Percentiles rank a stretch among this genome's conserved stretches.
phyloP scores from a whole-genome alignment of 2,888 invertebrate species.

The Agonopterix heracliana region DNA sequence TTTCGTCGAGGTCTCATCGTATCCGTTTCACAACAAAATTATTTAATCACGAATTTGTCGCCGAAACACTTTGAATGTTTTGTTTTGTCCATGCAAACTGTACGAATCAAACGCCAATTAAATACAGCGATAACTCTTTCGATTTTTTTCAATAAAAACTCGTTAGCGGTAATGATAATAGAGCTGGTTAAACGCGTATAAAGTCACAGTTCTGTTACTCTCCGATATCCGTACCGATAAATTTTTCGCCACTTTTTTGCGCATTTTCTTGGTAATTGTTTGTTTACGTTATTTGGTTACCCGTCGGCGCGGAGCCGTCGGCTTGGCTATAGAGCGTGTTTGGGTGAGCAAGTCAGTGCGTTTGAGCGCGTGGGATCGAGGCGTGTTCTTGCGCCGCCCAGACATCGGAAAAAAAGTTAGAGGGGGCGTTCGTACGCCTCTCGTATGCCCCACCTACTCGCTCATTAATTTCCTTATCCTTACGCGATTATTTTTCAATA shows the following conservation, averaged over 20 bases:
- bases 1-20: constrained; percentile 57
- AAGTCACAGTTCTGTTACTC: constrained; percentile 19
- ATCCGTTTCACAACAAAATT: constrained; percentile 40
- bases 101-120: constrained; percentile 18
- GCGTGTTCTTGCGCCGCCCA: constrained; percentile 69
- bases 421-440: constrained; percentile 57
- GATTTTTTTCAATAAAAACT: background rate
- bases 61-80: no score
- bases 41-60: constrained; percentile 3
- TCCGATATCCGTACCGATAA: constrained; percentile 24
- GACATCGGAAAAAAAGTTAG: constrained; percentile 63
- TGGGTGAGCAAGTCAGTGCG: constrained; percentile 49
- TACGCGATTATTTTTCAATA: constrained; percentile 61
- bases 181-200: constrained; percentile 12
- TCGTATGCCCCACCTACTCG: constrained; percentile 65
- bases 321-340: constrained; percentile 50
- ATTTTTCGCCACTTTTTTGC: constrained; percentile 24
- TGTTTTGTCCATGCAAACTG: no score
- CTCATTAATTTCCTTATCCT: constrained; percentile 64
- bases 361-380: constrained; percentile 63
- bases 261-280: constrained; percentile 12
- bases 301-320: constrained; percentile 58
- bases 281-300: constrained; percentile 46
- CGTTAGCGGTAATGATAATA: constrained; percentile 6
- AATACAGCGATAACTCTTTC: constrained; percentile 8